These are phyloP conservation scores for Pangasius sanitwongsei DNA, from an alignment of 2,797 vertebrate species.

Conservation along the genomic window DNA sequence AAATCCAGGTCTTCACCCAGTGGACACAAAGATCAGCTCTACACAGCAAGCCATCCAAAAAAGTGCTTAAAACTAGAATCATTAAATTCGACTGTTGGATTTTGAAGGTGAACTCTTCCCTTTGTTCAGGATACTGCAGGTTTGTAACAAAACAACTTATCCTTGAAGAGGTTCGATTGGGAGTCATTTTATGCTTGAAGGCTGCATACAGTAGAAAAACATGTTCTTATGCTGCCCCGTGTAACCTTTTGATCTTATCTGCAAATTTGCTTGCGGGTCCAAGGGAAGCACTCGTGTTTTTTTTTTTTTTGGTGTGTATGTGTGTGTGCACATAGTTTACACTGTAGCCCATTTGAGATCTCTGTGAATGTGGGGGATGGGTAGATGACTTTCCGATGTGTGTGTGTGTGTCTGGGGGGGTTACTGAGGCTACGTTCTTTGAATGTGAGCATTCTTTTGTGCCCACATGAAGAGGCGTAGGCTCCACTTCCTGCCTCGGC, in stretches of 20 bases:
- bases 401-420: slow-evolving; percentile 15
- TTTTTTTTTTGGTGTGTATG: slow-evolving; percentile 8
- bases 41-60: slow-evolving; percentile 21
- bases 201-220: slow-evolving; percentile 19
- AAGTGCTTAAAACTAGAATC: slow-evolving; percentile 40
- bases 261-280: slow-evolving; percentile 45
- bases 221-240: neutral
- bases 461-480: slow-evolving; percentile 59
- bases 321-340: slow-evolving; percentile 45
- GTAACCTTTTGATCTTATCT: slow-evolving; percentile 48
- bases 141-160: neutral
- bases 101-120: slow-evolving; percentile 22
- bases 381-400: slow-evolving; percentile 38
- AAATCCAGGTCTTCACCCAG: neutral
- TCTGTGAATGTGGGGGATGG: slow-evolving; percentile 59
- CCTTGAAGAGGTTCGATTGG: neutral
- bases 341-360: slow-evolving; percentile 60
- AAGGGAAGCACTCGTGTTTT: slow-evolving; percentile 1
- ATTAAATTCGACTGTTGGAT: slow-evolving; percentile 31
- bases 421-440: slow-evolving; percentile 49
- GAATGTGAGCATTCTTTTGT: slow-evolving; percentile 60
- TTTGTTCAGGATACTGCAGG: slow-evolving; percentile 29
- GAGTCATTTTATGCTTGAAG: neutral
- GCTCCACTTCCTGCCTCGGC: slow-evolving; percentile 68
- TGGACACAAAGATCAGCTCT: neutral